These are phyloP conservation scores for Cydia pomonella DNA, from an alignment of 1,140 invertebrate species.

Conservation along the genomic window DNA sequence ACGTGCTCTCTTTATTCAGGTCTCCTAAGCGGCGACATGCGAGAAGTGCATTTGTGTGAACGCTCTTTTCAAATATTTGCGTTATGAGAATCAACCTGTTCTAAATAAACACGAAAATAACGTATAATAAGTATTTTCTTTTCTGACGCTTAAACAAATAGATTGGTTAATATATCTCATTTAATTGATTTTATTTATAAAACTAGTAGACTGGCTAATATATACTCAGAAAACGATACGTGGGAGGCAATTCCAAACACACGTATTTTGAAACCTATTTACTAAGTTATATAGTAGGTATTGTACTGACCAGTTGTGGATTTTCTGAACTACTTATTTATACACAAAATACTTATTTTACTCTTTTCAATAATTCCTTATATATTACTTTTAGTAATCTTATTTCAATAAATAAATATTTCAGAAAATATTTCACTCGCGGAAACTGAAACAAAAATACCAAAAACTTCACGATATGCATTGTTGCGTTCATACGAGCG, in stretches of 20 bases:
- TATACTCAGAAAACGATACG: too few species aligned
- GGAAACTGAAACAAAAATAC: background rate
- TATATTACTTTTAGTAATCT: background rate
- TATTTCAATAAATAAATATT: background rate
- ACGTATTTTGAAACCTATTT: too few species aligned
- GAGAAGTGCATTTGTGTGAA: background rate
- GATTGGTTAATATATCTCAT: background rate
- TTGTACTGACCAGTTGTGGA: too few species aligned
- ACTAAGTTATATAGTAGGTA: too few species aligned
- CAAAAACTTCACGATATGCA: background rate
- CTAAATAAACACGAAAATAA: background rate
- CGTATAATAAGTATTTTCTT: background rate
- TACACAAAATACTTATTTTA: too few species aligned
- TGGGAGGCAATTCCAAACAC: too few species aligned
- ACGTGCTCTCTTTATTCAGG: slow-evolving; percentile 32
- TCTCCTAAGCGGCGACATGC: slow-evolving; percentile 5
- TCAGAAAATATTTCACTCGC: background rate
- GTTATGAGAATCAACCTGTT: background rate
- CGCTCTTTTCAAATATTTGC: background rate
- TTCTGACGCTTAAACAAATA: background rate
- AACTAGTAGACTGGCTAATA: too few species aligned
- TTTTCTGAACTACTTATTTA: too few species aligned
- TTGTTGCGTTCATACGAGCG: slow-evolving; percentile 5
- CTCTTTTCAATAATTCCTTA: too few species aligned
- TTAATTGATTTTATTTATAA: too few species aligned